Evolutionary conservation across 2,797 vertebrate species (phyloP), one percentile per base, ranked within the genome.

Genomic region (Austrolebias charrua): DNA sequence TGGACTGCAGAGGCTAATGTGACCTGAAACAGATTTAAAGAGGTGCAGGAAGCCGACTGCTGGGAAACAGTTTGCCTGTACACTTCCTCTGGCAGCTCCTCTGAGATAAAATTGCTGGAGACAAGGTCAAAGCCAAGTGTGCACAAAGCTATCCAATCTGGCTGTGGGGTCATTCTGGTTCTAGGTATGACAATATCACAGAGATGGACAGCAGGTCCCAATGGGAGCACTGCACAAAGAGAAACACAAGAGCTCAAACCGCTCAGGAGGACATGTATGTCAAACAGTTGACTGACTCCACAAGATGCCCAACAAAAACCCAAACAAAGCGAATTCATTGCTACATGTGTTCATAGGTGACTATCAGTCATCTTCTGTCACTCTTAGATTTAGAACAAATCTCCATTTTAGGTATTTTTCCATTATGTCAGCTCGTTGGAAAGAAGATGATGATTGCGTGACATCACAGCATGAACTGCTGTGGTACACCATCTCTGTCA

Each of bases 51-150:
- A 55, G 64, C 53, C 47, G 70, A 72, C 33, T 78, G 67, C 15
- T 50, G 55, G 74, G 82, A 66, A 70, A 86, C 78, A 82, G 76
- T 62, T 66, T 66, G 77, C 55, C 71, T 70, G 58, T 71, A 75
- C 66, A 55, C 76, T 73, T 87, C 69, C 66, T 59, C 66, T 73
- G 81, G 83, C 78, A 82, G 85, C 82, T 78, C 79, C 66, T 81
- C 79, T 77, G 74, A 82, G 78, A 81, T 69, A 79, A 69, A 78
- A 82, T 75, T 61, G 66, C 72, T 76, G 38, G 76, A 83, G 86
- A 87, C 86, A 89, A 91, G 89, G 90, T 89, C 90, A 86, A 54
- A 86, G 64, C 79, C 71, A 53, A 45, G 84, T 38, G n/a, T 75
- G 76, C 79, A 76, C 69, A 24, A 56, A 72, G 73, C 63, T 19